phyloP scores from a whole-genome alignment of 2,888 invertebrate genomes.

The Lumbricus terrestris region DNA sequence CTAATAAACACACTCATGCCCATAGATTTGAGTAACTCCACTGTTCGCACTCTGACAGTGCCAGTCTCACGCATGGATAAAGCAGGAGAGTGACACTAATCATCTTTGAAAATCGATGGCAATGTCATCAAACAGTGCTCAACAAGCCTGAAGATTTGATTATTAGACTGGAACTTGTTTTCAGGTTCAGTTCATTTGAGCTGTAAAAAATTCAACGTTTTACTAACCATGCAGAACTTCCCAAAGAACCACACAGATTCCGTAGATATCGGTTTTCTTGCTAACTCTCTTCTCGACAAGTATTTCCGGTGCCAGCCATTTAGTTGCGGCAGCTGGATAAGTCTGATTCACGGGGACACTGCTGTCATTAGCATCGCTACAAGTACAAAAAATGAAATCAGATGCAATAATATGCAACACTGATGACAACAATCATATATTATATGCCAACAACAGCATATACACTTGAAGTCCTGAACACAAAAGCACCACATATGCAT shows the following conservation, averaged over 20 bases:
- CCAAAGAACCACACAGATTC: background rate
- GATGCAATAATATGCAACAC: too few relatives aligned
- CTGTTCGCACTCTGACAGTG: too few relatives aligned
- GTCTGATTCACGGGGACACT: background rate
- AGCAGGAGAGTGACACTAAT: too few relatives aligned
- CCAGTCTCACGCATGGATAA: too few relatives aligned
- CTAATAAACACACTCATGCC: too few relatives aligned
- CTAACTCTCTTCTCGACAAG: background rate
- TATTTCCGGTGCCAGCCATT: conserved; percentile 11
- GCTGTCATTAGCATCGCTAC: background rate
- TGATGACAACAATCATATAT: too few relatives aligned
- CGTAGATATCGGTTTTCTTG: background rate
- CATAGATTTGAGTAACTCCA: too few relatives aligned
- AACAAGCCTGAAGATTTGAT: too few relatives aligned
- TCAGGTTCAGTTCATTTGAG: background rate
- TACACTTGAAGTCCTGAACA: background rate
- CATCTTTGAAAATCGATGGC: too few relatives aligned
- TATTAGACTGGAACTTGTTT: too few relatives aligned
- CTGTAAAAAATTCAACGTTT: background rate
- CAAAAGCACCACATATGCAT: background rate
- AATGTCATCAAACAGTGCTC: too few relatives aligned
- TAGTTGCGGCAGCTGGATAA: background rate
- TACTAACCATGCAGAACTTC: conserved; percentile 13
- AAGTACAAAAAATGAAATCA: background rate
- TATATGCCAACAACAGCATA: background rate